Evolutionary conservation across 2,888 invertebrate species (phyloP).

Genomic region (Drosophila anceps): DNA sequence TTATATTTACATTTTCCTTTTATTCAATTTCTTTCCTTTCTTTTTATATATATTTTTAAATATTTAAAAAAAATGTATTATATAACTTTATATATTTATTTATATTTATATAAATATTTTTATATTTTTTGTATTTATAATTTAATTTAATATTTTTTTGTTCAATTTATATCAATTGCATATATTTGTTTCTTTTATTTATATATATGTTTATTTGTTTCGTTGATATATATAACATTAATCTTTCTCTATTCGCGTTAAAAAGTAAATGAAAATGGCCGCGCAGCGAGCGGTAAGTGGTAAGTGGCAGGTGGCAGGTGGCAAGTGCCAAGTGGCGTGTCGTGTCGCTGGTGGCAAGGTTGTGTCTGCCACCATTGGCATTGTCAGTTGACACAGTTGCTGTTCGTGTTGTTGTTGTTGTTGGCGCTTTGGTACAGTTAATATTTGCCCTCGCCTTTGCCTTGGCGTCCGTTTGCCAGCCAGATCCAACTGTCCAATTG

Average conservation of each 20-base stretch:
- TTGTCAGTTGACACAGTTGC: conserved; percentile 21
- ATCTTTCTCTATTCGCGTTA: not conserved
- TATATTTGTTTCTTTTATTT: not conserved
- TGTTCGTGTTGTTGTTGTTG: conserved; percentile 17
- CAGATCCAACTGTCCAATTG: conserved; percentile 27
- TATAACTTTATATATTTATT: no score
- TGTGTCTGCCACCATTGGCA: conserved; percentile 32
- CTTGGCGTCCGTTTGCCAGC: conserved; percentile 19
- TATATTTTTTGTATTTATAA: no score
- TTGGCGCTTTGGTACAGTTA: conserved; percentile 49
- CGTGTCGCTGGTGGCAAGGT: conserved; percentile 11
- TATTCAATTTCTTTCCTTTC: no score
- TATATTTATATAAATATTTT: no score
- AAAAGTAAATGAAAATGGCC: not conserved
- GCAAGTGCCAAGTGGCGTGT: conserved; percentile 20
- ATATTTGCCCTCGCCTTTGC: conserved; percentile 33
- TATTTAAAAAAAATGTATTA: no score
- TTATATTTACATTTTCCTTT: no score
- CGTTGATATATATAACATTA: no score
- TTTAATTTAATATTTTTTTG: not conserved
- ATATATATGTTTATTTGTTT: not conserved
- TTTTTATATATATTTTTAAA: no score
- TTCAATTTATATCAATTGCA: not conserved
- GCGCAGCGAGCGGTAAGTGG: not conserved
- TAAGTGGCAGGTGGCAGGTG: conserved; percentile 2